A percentile compares a stretch with the other conserved stretches of the same genome.
phyloP scores from a whole-genome alignment of 2,113 vertebrate species.

The Chaetodon trifascialis region DNA sequence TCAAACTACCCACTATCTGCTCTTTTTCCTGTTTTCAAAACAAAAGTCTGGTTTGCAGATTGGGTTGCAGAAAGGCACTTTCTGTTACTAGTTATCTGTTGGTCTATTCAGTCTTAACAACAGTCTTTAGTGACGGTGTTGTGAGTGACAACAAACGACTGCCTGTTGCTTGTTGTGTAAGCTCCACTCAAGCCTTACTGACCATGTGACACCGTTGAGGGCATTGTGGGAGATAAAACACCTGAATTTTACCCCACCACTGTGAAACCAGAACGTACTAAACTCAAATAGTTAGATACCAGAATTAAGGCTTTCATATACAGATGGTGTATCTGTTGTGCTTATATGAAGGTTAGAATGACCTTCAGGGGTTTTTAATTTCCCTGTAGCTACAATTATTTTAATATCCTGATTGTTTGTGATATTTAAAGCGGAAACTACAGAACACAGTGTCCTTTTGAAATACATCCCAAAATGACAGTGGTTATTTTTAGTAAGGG shows the following conservation, averaged over 20 bases:
- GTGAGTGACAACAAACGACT: slow-evolving; percentile 67
- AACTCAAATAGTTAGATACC: not conserved
- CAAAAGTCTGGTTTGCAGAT: not conserved
- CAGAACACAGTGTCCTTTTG: not conserved
- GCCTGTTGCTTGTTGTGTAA: slow-evolving; percentile 67
- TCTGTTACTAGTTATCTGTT: not conserved
- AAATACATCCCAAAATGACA: not conserved
- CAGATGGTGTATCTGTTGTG: not conserved
- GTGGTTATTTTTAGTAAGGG: not conserved
- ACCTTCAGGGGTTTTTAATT: slow-evolving; percentile 27
- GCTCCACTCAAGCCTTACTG: slow-evolving; percentile 7
- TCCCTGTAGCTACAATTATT: not conserved
- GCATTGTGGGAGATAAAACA: slow-evolving; percentile 26
- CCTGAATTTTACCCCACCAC: not conserved
- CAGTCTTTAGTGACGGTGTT: slow-evolving; percentile 35
- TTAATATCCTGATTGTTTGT: not conserved
- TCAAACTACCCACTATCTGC: not conserved
- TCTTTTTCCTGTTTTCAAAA: slow-evolving; percentile 11
- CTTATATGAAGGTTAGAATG: slow-evolving; percentile 23
- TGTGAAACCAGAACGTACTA: not conserved
- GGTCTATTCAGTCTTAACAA: not conserved
- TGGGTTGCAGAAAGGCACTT: not conserved
- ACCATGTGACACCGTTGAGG: slow-evolving; percentile 32
- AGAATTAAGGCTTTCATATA: not conserved
- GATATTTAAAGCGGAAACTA: not conserved